These are phyloP conservation scores for Drosophila subobscura DNA, from an alignment of 1,140 invertebrate genomes.

Conservation along the genomic window DNA sequence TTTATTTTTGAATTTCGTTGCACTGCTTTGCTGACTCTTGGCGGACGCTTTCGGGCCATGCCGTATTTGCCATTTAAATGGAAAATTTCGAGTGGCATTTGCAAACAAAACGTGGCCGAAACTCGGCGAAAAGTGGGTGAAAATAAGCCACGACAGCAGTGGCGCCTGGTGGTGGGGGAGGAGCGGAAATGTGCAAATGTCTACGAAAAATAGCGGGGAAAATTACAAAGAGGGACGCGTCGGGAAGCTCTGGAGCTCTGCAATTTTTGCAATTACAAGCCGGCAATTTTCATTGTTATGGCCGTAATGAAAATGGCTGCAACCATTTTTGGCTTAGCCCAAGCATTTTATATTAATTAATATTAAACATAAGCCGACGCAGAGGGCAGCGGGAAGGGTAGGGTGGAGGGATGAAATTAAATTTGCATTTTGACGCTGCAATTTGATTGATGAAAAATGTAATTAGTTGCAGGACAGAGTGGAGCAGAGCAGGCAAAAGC, in stretches of 20 bases:
- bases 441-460: constrained; percentile 79
- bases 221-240: constrained; percentile 30
- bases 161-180: neutral
- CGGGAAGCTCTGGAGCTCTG: constrained; percentile 17
- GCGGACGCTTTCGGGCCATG: constrained; percentile 9
- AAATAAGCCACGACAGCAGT: constrained; percentile 54
- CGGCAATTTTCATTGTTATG: constrained; percentile 73
- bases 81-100: constrained; percentile 63
- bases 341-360: constrained; percentile 78
- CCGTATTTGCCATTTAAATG: constrained; percentile 75
- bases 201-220: constrained; percentile 32
- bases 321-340: constrained; percentile 64
- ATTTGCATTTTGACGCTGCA: constrained; percentile 64
- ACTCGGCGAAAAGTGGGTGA: constrained; percentile 67
- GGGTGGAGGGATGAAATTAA: constrained; percentile 25
- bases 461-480: constrained; percentile 48
- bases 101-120: constrained; percentile 74
- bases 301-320: constrained; percentile 71
- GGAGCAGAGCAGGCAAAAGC: neutral
- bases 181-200: constrained; percentile 33
- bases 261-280: constrained; percentile 73
- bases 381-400: neutral
- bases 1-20: constrained; percentile 30
- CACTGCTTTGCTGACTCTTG: constrained; percentile 17
- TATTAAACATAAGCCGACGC: constrained; percentile 60